Evolutionary conservation across 2,888 invertebrate genomes (phyloP).

Genomic region (Uloborus plumipes): DNA sequence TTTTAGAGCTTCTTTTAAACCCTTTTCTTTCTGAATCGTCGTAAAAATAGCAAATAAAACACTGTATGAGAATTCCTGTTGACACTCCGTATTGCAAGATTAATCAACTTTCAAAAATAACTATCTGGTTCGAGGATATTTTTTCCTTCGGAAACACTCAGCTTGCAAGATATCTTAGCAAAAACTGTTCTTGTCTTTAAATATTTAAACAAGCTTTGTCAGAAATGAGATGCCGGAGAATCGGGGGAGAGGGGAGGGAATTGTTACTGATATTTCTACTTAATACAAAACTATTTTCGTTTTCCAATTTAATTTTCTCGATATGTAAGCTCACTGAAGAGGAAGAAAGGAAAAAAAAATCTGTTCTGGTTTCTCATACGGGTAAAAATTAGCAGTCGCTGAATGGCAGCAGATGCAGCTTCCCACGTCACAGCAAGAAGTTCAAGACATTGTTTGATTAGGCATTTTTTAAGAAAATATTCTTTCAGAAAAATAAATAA

Average conservation of each 20-base stretch:
- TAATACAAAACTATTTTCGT: slow-evolving; percentile 48
- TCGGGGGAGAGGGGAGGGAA: slow-evolving; percentile 20
- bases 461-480: slow-evolving; percentile 8
- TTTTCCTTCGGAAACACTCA: slow-evolving; percentile 10
- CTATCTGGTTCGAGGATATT: slow-evolving; percentile 31
- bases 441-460: slow-evolving; percentile 27
- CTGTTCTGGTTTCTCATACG: slow-evolving; percentile 37
- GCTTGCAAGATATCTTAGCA: neutral
- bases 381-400: slow-evolving; percentile 38
- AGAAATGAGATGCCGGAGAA: slow-evolving; percentile 30
- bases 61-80: slow-evolving; percentile 47
- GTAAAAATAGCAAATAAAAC: slow-evolving; percentile 44
- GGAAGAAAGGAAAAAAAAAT: slow-evolving; percentile 15
- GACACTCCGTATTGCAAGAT: slow-evolving; percentile 40
- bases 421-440: slow-evolving; percentile 55
- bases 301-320: slow-evolving; percentile 55
- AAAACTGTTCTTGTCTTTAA: slow-evolving; percentile 48
- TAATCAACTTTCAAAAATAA: slow-evolving; percentile 55
- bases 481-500: too few relatives aligned
- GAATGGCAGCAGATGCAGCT: slow-evolving; percentile 42
- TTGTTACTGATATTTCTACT: slow-evolving; percentile 50
- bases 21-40: slow-evolving; percentile 27
- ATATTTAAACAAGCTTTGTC: slow-evolving; percentile 61
- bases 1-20: slow-evolving; percentile 21
- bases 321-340: slow-evolving; percentile 19